phyloP scores from a whole-genome alignment of 2,113 vertebrate genomes.

The Chauna torquata region DNA sequence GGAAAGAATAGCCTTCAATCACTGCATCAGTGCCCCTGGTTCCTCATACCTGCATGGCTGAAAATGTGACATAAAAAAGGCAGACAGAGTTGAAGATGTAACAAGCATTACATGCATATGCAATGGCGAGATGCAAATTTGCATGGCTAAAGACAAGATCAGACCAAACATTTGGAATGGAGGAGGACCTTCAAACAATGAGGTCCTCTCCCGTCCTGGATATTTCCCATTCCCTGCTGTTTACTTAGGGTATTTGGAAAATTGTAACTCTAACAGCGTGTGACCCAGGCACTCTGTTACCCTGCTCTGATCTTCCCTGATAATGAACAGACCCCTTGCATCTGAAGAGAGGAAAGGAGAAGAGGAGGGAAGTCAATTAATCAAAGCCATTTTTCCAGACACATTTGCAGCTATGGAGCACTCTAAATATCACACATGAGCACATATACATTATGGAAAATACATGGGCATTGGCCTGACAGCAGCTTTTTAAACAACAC shows the following conservation, averaged over 20 bases:
- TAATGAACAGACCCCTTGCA: constrained; percentile 31
- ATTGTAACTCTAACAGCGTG: constrained; percentile 38
- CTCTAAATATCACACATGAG: constrained; percentile 49
- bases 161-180: background rate
- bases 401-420: constrained; percentile 27
- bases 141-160: background rate
- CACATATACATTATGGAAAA: constrained; percentile 45
- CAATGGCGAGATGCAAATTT: constrained; percentile 14
- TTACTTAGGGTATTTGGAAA: constrained; percentile 25
- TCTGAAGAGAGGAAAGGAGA: constrained; percentile 23
- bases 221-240: background rate
- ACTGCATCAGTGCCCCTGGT: background rate
- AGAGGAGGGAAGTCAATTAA: constrained; percentile 57
- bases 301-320: constrained; percentile 46
- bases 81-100: background rate
- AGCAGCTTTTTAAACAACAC: constrained; percentile 45
- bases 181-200: background rate
- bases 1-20: background rate
- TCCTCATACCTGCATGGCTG: background rate
- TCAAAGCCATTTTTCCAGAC: constrained; percentile 44
- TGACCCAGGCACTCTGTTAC: constrained; percentile 26
- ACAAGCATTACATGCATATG: background rate
- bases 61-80: background rate
- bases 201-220: background rate
- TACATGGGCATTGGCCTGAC: constrained; percentile 17